Evolutionary conservation across 2,113 vertebrate species (phyloP).

Genomic region (Callopanchax toddi): DNA sequence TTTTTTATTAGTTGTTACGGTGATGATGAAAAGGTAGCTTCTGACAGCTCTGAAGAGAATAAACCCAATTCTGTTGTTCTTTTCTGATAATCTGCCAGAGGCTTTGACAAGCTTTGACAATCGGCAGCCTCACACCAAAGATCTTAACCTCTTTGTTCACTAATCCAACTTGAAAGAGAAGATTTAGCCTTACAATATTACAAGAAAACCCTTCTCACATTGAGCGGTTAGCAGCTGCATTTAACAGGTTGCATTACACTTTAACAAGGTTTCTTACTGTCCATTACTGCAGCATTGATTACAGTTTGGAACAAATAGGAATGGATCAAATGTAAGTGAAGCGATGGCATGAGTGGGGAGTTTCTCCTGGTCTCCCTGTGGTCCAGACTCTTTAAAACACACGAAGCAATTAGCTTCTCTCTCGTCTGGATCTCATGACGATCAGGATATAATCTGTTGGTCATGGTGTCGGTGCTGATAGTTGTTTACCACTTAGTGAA

Average conservation of each 20-base stretch:
- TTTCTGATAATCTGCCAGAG: conserved; percentile 8
- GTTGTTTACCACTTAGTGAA: conserved; percentile 57
- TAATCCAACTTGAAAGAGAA: conserved; percentile 7
- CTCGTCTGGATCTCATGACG: conserved; percentile 55
- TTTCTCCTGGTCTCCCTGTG: conserved; percentile 21
- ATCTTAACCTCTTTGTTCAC: conserved; percentile 1
- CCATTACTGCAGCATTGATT: conserved; percentile 67
- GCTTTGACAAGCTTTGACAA: neutral
- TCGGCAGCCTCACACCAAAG: conserved; percentile 10
- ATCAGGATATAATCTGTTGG: conserved; percentile 54
- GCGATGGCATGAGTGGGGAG: conserved; percentile 19
- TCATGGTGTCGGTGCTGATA: conserved; percentile 42
- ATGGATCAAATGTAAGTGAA: conserved; percentile 50
- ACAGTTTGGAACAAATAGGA: conserved; percentile 49
- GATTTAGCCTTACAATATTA: conserved; percentile 28
- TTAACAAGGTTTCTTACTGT: conserved; percentile 44
- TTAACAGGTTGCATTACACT: conserved; percentile 56
- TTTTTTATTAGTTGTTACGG: conserved; percentile 22
- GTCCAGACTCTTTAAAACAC: conserved; percentile 32
- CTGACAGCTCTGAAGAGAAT: conserved; percentile 7
- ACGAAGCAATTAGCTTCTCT: conserved; percentile 29
- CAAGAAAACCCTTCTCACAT: conserved; percentile 19
- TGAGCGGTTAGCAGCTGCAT: conserved; percentile 35
- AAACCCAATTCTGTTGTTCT: conserved; percentile 16
- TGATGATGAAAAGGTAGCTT: neutral